phyloP scores from a whole-genome alignment of 2,113 vertebrate species.

The Epinephelus moara region DNA sequence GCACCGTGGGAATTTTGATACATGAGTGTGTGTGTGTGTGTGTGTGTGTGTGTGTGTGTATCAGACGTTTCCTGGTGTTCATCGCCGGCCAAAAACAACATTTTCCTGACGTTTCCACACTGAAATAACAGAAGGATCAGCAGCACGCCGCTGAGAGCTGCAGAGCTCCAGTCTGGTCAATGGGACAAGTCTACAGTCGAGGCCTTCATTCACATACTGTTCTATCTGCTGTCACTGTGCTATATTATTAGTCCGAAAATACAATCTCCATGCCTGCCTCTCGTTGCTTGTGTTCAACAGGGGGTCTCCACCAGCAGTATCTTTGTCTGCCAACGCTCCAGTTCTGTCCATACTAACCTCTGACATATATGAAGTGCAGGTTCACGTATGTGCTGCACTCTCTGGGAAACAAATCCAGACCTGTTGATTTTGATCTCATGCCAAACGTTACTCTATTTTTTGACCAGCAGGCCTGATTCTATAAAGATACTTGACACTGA shows the following conservation, averaged over 20 bases:
- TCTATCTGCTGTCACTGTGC: neutral
- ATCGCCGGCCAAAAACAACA: slow-evolving; percentile 73
- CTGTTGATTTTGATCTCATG: slow-evolving; percentile 46
- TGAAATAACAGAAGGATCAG: slow-evolving; percentile 67
- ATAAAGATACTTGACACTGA: neutral
- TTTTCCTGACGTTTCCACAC: slow-evolving; percentile 56
- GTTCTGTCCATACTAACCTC: slow-evolving; percentile 6
- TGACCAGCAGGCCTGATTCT: neutral
- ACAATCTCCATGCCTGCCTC: neutral
- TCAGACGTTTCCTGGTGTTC: slow-evolving; percentile 58
- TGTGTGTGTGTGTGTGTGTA: slow-evolving; percentile 18
- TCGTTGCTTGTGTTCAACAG: neutral
- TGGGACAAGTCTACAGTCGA: neutral
- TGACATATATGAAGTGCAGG: slow-evolving; percentile 33
- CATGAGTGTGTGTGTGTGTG: slow-evolving; percentile 7
- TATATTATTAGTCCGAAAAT: neutral
- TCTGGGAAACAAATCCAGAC: slow-evolving; percentile 38
- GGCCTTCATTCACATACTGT: slow-evolving; percentile 3
- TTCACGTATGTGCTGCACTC: slow-evolving; percentile 18
- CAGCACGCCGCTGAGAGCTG: slow-evolving; percentile 33
- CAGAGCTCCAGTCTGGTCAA: slow-evolving; percentile 3
- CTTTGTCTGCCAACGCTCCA: neutral
- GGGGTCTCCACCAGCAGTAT: slow-evolving; percentile 12
- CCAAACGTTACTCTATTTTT: neutral
- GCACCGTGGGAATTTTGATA: slow-evolving; percentile 52